phyloP scores from a whole-genome alignment of 2,113 vertebrate genomes.

The Willisornis vidua region DNA sequence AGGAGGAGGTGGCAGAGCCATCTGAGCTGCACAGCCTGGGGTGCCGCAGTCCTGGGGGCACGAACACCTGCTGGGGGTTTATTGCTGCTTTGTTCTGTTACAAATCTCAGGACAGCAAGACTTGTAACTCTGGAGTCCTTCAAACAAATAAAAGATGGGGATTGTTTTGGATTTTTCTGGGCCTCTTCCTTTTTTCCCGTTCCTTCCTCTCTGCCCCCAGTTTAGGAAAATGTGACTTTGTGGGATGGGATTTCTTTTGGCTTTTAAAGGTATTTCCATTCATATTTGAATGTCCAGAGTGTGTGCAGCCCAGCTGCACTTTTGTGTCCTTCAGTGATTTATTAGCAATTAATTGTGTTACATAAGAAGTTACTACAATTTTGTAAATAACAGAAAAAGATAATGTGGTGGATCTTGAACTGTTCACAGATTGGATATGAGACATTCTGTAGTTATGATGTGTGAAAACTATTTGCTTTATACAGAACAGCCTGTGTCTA shows the following conservation, averaged over 20 bases:
- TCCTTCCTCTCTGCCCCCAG: background rate
- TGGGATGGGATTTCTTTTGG: background rate
- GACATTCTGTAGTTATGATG: background rate
- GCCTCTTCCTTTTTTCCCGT: background rate
- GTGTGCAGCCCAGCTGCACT: background rate
- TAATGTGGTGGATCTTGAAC: background rate
- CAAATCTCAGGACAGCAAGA: background rate
- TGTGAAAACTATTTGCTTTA: background rate
- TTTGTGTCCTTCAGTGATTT: background rate
- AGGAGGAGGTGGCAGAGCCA: background rate
- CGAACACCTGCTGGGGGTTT: background rate
- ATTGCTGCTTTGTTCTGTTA: background rate
- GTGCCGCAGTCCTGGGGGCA: background rate
- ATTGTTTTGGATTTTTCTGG: background rate
- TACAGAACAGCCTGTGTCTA: background rate
- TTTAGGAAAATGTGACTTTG: background rate
- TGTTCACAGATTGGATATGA: background rate
- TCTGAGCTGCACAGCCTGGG: background rate
- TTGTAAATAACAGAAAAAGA: background rate
- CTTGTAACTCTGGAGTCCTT: background rate
- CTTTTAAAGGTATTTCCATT: background rate
- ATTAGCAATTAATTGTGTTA: background rate
- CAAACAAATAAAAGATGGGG: background rate
- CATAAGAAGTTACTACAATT: background rate
- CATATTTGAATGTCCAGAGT: background rate